A percentile compares a stretch with the other conserved stretches of the same genome.
Conservation (phyloP, 1,140 invertebrate species). For the Diuraphis noxia region DNA sequence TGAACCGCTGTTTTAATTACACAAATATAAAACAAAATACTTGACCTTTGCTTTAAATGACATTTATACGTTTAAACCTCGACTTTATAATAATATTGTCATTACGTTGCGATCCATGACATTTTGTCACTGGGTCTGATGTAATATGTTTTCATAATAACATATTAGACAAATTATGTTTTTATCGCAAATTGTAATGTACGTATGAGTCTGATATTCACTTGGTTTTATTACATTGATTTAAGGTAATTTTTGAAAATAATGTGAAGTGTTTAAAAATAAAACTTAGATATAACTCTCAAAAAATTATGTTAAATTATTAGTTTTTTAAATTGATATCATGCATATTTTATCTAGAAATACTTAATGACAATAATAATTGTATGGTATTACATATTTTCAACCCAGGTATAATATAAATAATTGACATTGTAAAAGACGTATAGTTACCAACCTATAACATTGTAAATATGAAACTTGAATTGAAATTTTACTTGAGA, state of each 20-base stretch:
- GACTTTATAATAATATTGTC: neutral
- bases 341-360: neutral
- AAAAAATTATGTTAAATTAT: neutral
- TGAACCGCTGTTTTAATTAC: conserved; percentile 40
- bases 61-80: conserved; percentile 36
- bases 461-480: neutral
- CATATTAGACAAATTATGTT: neutral
- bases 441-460: neutral
- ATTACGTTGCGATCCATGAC: conserved; percentile 30
- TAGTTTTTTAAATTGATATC: neutral
- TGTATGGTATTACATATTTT: neutral
- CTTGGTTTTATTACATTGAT: neutral
- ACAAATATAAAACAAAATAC: conserved; percentile 9
- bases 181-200: neutral
- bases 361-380: neutral
- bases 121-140: neutral
- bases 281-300: neutral
- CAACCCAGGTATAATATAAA: neutral
- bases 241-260: neutral
- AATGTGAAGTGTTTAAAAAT: neutral
- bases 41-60: conserved; percentile 42
- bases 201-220: neutral
- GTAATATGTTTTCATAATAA: neutral
- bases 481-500: neutral
- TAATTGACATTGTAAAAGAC: neutral